Evolutionary conservation across 2,797 vertebrate species (phyloP).

Genomic region (Myotis vivesi): DNA sequence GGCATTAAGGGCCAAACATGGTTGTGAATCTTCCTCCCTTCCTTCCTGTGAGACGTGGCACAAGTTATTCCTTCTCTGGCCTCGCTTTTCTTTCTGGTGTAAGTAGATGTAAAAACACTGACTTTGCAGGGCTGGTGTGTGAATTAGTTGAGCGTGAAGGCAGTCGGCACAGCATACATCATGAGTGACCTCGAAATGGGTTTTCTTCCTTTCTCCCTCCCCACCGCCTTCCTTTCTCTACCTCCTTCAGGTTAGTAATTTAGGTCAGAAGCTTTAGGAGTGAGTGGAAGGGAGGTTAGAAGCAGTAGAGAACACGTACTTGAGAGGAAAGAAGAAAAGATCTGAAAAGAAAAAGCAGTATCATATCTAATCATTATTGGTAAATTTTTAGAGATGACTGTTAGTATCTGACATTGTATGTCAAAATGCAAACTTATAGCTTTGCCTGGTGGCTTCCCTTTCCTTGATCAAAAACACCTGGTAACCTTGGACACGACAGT

Average conservation of each 20-base stretch:
- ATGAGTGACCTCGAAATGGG: accelerated
- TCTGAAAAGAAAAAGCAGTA: not conserved
- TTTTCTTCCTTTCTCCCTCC: not conserved
- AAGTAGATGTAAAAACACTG: not conserved
- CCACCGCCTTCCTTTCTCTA: too few species aligned
- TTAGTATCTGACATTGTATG: conserved; percentile 66
- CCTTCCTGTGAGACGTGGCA: not conserved
- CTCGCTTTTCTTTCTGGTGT: not conserved
- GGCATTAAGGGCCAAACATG: not conserved
- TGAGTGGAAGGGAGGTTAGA: conserved; percentile 33
- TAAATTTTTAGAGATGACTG: conserved; percentile 66
- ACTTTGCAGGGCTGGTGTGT: not conserved
- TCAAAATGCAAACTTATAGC: conserved; percentile 67
- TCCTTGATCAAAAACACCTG: conserved; percentile 78
- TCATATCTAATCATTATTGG: conserved; percentile 56
- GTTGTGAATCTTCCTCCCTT: not conserved
- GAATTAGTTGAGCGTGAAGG: not conserved
- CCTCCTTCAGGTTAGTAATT: conserved; percentile 35
- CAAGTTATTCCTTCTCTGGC: not conserved
- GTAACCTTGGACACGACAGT: conserved; percentile 66
- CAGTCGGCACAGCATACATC: not conserved
- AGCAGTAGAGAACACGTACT: not conserved
- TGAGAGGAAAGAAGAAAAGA: not conserved
- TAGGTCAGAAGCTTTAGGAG: conserved; percentile 52
- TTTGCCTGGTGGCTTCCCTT: conserved; percentile 77